Evolutionary conservation across 2,113 vertebrate genomes (phyloP), one percentile per base, ranked within the genome.

Genomic region (Corythoichthys haematopterus): DNA sequence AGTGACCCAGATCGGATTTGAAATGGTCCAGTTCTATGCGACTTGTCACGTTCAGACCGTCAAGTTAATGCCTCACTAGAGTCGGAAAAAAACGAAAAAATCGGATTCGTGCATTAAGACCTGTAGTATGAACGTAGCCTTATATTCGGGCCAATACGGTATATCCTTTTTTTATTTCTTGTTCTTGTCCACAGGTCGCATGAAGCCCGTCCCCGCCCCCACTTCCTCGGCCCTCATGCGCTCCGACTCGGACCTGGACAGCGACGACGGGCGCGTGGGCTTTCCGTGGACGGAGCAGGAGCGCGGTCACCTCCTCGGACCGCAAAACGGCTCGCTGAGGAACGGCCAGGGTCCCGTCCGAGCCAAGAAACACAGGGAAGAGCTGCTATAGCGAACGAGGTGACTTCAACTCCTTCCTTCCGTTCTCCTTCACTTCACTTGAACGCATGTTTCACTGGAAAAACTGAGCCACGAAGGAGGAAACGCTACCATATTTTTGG

Each of bases 201-300:
- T 93, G 77, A 98, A 98, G 85, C 85, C 92, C 0, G 83, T 86
- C 3, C 91, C 94, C 0, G 71, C 85, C n/a, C 94, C 91, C 69
- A 80, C 92, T 67, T 95, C 93, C 74, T 98, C 95, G 0, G 95
- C 96, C 72, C 92, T 99, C 85, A 98, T 99, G 97, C 95, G 91
- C 80, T 99, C 97, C 0, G 97, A 99, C 84, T 99, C 97, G 0
- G 97, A 98, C 57, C 88, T 98, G 90, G 96, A 98, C 87, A 98
- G 96, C 0, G 97, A 99, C 0, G 96, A 98, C 1, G 94, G 93
- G 46, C 94, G 95, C 52, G 85, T 79, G 0, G 88, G 88, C 4
- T 92, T 94, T 80, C 93, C 93, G 0, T 98, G 97, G 96, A 94
- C 93, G 2, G 97, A 98, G 78, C 90, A 94, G 52, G 97, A 98